phyloP scores from a whole-genome alignment of 2,113 vertebrate species.

The Cebus imitator region DNA sequence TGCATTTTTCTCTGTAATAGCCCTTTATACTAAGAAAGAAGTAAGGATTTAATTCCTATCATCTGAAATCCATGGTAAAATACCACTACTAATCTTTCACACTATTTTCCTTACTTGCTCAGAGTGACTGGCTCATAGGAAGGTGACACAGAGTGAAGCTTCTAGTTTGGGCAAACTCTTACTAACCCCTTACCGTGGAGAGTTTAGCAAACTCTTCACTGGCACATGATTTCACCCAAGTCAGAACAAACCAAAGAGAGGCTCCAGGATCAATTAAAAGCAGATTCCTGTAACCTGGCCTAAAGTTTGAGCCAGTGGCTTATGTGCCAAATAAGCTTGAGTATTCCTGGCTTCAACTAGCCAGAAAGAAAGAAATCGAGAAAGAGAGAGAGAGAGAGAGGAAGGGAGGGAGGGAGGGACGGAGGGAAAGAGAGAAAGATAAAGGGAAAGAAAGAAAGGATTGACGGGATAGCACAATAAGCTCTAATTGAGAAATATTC shows the following conservation, averaged over 20 bases:
- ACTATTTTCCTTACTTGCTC: not conserved
- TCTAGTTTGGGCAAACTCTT: not conserved
- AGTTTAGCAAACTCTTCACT: not conserved
- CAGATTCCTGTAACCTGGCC: not conserved
- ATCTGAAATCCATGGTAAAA: not conserved
- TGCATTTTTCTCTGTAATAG: not conserved
- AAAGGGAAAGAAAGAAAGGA: not conserved
- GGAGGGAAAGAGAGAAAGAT: no score
- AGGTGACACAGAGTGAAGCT: not conserved
- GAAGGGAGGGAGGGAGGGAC: no score
- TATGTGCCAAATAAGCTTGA: not conserved
- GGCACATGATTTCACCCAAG: not conserved
- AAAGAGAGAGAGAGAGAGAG: not conserved
- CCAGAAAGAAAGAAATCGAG: not conserved
- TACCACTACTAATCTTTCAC: not conserved
- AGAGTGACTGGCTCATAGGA: not conserved
- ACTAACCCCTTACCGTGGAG: not conserved
- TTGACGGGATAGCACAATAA: not conserved
- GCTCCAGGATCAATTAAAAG: not conserved
- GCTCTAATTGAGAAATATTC: not conserved
- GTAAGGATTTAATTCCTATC: not conserved
- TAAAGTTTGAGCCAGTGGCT: not conserved
- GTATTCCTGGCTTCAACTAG: not conserved
- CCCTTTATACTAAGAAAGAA: not conserved
- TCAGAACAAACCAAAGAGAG: not conserved